Conservation (phyloP, 2,797 vertebrate genomes). For the Mus minutoides region DNA sequence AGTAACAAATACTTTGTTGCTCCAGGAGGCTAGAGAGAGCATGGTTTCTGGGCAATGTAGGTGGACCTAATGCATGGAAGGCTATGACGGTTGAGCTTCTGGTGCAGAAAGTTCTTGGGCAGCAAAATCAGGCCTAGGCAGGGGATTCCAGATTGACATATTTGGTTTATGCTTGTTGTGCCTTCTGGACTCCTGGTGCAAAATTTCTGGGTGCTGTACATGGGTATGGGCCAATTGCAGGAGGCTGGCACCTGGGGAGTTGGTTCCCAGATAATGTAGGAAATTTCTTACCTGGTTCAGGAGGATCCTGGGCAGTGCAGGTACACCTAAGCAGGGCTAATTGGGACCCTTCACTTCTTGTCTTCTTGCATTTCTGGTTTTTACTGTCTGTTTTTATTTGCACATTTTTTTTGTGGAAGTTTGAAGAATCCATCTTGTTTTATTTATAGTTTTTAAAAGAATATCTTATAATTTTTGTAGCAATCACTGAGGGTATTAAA, state of each 20-base stretch:
- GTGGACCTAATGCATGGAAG: not conserved
- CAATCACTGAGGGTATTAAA: not conserved
- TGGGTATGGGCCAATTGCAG: not conserved
- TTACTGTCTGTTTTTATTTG: not conserved
- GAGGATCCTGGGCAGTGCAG: not conserved
- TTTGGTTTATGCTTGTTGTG: not conserved
- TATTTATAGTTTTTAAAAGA: constrained; percentile 1
- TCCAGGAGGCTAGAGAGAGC: not conserved
- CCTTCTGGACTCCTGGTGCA: not conserved
- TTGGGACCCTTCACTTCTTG: not conserved
- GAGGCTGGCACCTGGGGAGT: not conserved
- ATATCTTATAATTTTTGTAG: constrained; percentile 33
- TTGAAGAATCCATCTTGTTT: not conserved
- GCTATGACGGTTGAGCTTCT: too few species aligned
- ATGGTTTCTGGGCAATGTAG: not conserved
- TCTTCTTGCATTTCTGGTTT: not conserved
- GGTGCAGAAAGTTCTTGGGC: not conserved
- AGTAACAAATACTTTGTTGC: not conserved
- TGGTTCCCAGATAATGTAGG: not conserved
- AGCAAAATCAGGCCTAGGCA: not conserved
- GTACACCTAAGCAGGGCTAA: not conserved
- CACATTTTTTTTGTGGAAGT: not conserved
- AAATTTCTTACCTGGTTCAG: not conserved
- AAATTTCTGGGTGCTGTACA: not conserved
- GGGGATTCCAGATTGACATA: not conserved